Base-by-base conservation (phyloP, 1,140 invertebrate genomes). In the Drosophila dunni region DNA sequence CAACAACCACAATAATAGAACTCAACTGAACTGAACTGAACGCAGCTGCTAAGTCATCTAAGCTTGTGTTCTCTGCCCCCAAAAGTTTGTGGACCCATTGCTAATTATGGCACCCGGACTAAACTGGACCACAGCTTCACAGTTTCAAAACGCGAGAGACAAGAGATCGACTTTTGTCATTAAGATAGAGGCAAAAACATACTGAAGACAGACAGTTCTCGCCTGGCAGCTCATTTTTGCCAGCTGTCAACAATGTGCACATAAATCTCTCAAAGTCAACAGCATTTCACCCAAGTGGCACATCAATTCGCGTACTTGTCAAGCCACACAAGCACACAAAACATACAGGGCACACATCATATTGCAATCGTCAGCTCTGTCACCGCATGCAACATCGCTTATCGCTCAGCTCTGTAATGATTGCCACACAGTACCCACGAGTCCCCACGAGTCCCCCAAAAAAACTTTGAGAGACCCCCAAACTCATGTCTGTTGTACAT, bases 241-340 rank as follows among this genome's bases (percentile, higher is more conserved):
- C 78, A 75, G 69, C 81, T 84, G 84, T 89, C 81, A 78, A 65
- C 81, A 73, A 51, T 68, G 65, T 54, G 51, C 69, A 69, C 71
- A 81, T 90, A 90, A 89, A 89, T 89, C 84, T 79, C 75, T 89
- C 85, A 89, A 89, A 89, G 85, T 90, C 84, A 89, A 73, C 80
- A 73, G 46, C 84, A 84, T 74, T 84, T 78, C 77, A 78, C 74
- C 78, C 77, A 89, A 82, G 84, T 89, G 81, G 76, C 84, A 89
- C 84, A 90, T 89, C 85, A 89, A 89, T 88, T 88, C 84, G 70
- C 84, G 73, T 83, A 58, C 81, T 65, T 81, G 81, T 84, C 72
- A 66, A 29, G 61, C 58, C 71, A 58, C 62, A 67, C 60, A 42
- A 51, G 46, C 24, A 29, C 24, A 29, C 24, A 29, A 29, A 29